A percentile compares a stretch with the other conserved stretches of the same genome.
Evolutionary conservation across 2,113 vertebrate species (phyloP).

Genomic region (Rhegmatorhina hoffmannsi): DNA sequence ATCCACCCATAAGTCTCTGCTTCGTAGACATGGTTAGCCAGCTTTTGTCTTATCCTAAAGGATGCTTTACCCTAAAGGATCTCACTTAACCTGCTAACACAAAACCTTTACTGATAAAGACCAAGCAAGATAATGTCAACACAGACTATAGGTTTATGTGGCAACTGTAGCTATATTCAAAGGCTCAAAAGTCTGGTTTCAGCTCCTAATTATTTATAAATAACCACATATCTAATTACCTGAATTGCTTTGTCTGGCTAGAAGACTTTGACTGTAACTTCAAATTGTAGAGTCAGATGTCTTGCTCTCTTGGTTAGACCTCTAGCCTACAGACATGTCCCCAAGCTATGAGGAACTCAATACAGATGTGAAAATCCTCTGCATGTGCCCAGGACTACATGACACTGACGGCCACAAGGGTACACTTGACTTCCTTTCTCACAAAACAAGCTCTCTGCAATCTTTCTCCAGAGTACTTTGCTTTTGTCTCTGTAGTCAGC

Average conservation of each 20-base stretch:
- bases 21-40: background rate
- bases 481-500: background rate
- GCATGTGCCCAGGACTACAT: rapidly evolving
- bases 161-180: background rate
- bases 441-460: background rate
- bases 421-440: background rate
- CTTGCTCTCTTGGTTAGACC: background rate
- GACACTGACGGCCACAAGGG: background rate
- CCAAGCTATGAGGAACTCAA: background rate
- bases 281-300: background rate
- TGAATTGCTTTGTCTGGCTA: background rate
- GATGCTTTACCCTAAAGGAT: background rate
- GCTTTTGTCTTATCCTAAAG: background rate
- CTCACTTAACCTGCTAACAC: background rate
- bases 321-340: background rate
- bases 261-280: background rate
- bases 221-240: background rate
- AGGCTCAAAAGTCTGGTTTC: background rate
- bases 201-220: background rate
- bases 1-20: background rate
- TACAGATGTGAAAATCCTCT: background rate
- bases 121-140: background rate
- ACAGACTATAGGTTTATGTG: background rate
- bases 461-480: background rate
- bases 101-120: background rate